Percentiles rank a stretch among this genome's conserved stretches.
These are phyloP conservation scores for Allacma fusca DNA, from an alignment of 2,888 invertebrate species.

Conservation along the genomic window DNA sequence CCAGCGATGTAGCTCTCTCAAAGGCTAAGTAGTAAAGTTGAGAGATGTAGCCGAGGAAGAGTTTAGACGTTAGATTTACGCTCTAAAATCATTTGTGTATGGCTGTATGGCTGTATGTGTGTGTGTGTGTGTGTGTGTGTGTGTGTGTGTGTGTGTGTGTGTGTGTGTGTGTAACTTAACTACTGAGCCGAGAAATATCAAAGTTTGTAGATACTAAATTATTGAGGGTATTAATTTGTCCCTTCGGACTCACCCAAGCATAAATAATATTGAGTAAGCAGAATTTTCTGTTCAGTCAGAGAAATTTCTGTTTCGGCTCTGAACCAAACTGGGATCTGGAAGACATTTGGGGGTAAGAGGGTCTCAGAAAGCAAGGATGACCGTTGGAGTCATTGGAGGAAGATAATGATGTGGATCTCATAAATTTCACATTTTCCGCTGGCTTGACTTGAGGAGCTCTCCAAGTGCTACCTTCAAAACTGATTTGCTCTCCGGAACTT, in stretches of 20 bases:
- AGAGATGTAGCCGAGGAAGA: no score
- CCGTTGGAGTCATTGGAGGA: no score
- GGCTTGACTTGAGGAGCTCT: not conserved
- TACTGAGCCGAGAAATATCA: not conserved
- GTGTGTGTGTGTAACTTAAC: no score
- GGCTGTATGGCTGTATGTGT: no score
- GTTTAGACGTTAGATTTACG: no score
- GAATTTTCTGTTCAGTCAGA: not conserved
- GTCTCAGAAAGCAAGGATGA: not conserved
- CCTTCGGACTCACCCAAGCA: not conserved
- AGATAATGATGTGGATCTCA: not conserved
- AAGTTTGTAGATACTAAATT: not conserved
- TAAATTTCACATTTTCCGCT: not conserved
- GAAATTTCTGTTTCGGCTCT: not conserved
- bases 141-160: no score
- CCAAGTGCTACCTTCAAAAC: no score
- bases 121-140: no score
- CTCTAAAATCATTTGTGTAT: no score
- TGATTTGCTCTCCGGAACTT: no score
- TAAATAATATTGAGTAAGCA: slow-evolving; percentile 16
- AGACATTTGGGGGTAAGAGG: not conserved
- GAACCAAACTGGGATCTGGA: not conserved
- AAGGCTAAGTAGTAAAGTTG: no score
- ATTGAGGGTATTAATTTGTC: not conserved
- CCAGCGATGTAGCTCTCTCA: no score